Evolutionary conservation across 2,888 invertebrate genomes (phyloP).

Genomic region (Parochlus steinenii): DNA sequence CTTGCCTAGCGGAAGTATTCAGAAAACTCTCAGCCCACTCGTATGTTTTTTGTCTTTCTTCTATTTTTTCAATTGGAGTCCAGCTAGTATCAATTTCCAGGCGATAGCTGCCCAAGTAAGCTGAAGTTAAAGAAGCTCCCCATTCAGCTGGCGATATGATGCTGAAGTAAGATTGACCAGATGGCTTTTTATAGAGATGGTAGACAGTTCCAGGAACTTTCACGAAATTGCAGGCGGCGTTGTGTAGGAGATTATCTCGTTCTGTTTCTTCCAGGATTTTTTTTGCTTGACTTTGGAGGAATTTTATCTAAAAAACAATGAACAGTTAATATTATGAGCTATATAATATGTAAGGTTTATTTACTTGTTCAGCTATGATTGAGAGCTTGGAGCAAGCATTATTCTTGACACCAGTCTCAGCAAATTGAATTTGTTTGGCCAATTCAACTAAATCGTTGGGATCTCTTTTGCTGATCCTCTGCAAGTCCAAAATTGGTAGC

Average conservation of each 20-base stretch:
- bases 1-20: conserved; percentile 1
- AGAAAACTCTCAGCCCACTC: conserved; percentile 20
- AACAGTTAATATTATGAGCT: conserved; percentile 1
- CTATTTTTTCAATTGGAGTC: conserved; percentile 39
- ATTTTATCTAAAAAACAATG: conserved; percentile 32
- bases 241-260: conserved; percentile 41
- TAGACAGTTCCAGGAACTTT: conserved; percentile 55
- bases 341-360: conserved; percentile 5
- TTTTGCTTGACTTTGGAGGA: conserved; percentile 46
- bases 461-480: too few species aligned
- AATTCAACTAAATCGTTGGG: too few species aligned
- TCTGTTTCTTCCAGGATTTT: conserved; percentile 41
- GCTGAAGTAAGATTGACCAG: conserved; percentile 54
- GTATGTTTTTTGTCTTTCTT: conserved; percentile 23
- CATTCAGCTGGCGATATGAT: conserved; percentile 63
- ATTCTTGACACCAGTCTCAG: conserved; percentile 28
- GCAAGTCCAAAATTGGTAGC: too few species aligned
- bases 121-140: conserved; percentile 41
- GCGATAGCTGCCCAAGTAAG: conserved; percentile 45
- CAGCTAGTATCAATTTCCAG: conserved; percentile 53
- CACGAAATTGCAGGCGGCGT: conserved; percentile 54
- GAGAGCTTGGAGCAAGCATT: conserved; percentile 45
- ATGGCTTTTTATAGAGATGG: conserved; percentile 46
- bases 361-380: conserved; percentile 48
- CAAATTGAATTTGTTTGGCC: too few species aligned